Conservation (phyloP, 2,797 vertebrate species). For the Buceros bicornis region DNA sequence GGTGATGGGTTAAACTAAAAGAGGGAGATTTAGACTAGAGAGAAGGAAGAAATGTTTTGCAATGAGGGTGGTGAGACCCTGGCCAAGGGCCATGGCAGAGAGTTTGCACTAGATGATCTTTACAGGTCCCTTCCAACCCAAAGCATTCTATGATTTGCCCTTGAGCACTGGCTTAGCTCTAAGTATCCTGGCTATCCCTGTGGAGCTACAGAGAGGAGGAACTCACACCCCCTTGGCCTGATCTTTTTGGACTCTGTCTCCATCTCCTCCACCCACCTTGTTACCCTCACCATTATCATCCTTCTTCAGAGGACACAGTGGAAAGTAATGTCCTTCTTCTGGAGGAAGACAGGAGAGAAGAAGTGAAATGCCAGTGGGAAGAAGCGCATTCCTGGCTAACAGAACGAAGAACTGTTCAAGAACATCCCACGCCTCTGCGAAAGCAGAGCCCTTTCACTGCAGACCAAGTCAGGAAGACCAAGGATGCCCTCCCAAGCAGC, state of each 20-base stretch:
- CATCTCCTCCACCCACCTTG: background rate
- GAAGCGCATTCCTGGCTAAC: background rate
- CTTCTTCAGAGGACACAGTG: background rate
- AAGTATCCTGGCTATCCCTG: background rate
- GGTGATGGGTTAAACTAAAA: background rate
- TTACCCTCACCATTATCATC: background rate
- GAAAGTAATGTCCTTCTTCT: background rate
- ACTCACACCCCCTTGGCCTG: background rate
- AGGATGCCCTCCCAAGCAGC: background rate
- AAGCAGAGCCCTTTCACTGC: background rate
- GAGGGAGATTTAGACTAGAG: background rate
- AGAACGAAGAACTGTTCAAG: background rate
- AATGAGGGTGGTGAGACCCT: background rate
- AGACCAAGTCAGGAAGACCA: background rate
- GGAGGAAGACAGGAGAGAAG: background rate
- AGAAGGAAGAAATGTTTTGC: background rate
- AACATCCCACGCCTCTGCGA: background rate
- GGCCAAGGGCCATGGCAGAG: background rate
- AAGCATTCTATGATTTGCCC: background rate
- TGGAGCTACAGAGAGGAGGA: background rate
- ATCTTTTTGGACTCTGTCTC: background rate
- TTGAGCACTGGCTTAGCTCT: no score
- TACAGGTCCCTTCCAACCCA: background rate
- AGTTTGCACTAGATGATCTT: background rate
- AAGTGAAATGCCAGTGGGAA: background rate